Evolutionary conservation across 2,113 vertebrate species (phyloP), one percentile per base, ranked within the genome.

Genomic region (Cacatua alba): DNA sequence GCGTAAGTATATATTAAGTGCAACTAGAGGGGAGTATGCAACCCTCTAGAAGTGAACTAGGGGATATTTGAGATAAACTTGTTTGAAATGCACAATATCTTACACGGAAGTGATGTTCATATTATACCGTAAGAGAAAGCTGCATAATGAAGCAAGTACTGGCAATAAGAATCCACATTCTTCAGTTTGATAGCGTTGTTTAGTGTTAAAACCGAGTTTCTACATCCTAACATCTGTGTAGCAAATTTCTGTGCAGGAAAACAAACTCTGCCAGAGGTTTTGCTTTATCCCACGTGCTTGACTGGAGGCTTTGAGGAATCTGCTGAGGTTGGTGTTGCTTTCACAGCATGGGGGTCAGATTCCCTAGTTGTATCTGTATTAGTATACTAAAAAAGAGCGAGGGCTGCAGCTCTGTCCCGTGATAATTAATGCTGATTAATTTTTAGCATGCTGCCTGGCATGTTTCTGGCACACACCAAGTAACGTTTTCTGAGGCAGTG

Each of bases 391-490:
- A 68, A 59, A 82, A 48, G 44, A 64, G 52, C 20, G 29, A 82
- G 43, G 18, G 17, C 8, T 95, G 48, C 44, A 57, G 48, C 2
- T 3, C 41, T 68, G 28, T 57, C 39, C 55, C 3, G 7, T 37
- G 69, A 59, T 41, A 91, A 91, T 91, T 91, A 94, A 94, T 68
- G 57, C 33, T 57, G 74, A 87, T 76, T 95, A 87, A 91, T 94
- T 95, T 95, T 91, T 65, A 97, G 65, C 84, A n/a, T 72, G 48
- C 62, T 91, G 70, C 77, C 57, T 92, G 89, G 52, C 4, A 0
- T 68, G 69, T 75, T 95, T 89, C 81, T 95, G 95, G 89, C 83
- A 65, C 64, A 28, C 55, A 82, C 13, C 46, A 91, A 94, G 55
- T 2, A 52, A 14, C 2, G 1, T 46, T 95, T 67, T 71, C 76